Evolutionary conservation across 1,140 invertebrate genomes (phyloP).

Genomic region (Aphaenogaster ashmeadi): DNA sequence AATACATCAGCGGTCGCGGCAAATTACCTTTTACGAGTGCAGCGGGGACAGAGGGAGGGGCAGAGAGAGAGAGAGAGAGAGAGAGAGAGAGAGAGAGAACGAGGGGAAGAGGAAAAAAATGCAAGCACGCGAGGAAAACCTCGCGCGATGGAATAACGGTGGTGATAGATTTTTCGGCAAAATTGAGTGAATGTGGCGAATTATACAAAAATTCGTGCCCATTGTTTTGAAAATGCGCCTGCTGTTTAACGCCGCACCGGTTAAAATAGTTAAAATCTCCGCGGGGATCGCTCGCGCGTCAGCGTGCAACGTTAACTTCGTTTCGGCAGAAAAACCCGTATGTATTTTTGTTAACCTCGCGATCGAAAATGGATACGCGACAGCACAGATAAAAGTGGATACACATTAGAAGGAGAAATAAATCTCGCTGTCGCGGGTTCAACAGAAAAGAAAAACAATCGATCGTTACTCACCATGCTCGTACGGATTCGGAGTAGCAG

Average conservation of each 20-base stretch:
- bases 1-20: slow-evolving; percentile 75
- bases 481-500: slow-evolving; percentile 85
- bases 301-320: slow-evolving; percentile 76
- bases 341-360: slow-evolving; percentile 16
- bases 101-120: neutral
- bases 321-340: neutral
- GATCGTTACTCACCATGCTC: slow-evolving; percentile 83
- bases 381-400: neutral
- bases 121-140: slow-evolving; percentile 61
- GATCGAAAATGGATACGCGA: neutral
- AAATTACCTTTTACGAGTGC: slow-evolving; percentile 79
- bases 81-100: neutral
- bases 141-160: slow-evolving; percentile 39
- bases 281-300: slow-evolving; percentile 65
- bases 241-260: slow-evolving; percentile 42
- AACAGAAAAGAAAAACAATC: neutral
- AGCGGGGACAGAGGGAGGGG: slow-evolving; percentile 26
- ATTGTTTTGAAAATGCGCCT: slow-evolving; percentile 36
- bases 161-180: slow-evolving; percentile 55
- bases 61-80: neutral
- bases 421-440: neutral
- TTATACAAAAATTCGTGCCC: slow-evolving; percentile 48
- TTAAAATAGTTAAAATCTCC: slow-evolving; percentile 52
- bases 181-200: slow-evolving; percentile 47
- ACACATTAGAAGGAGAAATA: neutral